Evolutionary conservation across 2,888 invertebrate genomes (phyloP), one percentile per base, ranked within the genome.

Genomic region (Noctuana brunneofusca): DNA sequence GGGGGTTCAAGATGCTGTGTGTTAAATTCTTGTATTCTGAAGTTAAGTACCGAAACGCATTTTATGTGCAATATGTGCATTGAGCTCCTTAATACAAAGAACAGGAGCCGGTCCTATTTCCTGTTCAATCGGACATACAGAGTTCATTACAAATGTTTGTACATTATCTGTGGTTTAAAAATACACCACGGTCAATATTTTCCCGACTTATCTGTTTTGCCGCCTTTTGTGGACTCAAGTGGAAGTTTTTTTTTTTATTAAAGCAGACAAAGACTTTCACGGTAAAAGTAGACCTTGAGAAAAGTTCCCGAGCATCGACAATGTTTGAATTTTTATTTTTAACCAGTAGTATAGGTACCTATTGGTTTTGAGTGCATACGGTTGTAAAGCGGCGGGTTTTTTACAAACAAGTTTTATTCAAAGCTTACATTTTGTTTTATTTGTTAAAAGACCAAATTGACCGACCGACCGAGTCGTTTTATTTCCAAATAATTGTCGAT

Each of bases 71-170:
- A 18, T 27, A 27, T 5, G 43, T 49, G 24, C 35, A 35, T 14
- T 20, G 27, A 11, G n/a, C 11, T 46, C 30, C 20, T 48, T 41
- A 46, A 3, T 14, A 43, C 43, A 46, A 56, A 43, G 18, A 46
- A 55, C 41, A 30, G 56, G 12, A 49, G 50, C 14, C 58, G 48
- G 30, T 35, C 41, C 18, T 22, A 24, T 32, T 59, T 53, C 52
- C 59, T 52, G 52, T 43, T 41, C 18, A 52, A 32, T 50, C 18
- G 24, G 11, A 65, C 63, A 41, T 16, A 41, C 16, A 9, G 8
- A 66, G 54, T 57, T 30, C 64, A 63, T 64, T 55, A 52, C 52
- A 50, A 50, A 30, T 57, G 58, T n/a, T 52, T 53, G 20, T 30
- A 43, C 43, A 52, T 58, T 52, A 52, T 52, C 52, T 59, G 52